Conservation (phyloP, 2,113 vertebrate genomes). For the Thryonomys swinderianus region DNA sequence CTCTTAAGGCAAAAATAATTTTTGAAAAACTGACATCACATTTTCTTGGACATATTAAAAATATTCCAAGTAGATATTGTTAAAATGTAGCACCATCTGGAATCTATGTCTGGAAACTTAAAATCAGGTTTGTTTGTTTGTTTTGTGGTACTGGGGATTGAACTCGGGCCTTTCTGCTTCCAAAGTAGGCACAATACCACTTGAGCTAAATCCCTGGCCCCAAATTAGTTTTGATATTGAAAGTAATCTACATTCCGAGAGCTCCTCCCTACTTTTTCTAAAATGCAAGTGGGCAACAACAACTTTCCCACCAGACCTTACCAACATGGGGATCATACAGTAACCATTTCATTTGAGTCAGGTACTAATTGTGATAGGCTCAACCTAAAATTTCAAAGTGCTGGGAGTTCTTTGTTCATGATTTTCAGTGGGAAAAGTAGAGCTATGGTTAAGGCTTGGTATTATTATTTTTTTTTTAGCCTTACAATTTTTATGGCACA, state of each 20-base stretch:
- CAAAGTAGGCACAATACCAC: no score
- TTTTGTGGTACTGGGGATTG: no score
- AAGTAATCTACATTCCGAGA: not conserved
- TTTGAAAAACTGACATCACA: not conserved
- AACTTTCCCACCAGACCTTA: not conserved
- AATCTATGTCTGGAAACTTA: not conserved
- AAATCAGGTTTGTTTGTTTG: no score
- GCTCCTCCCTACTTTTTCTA: not conserved
- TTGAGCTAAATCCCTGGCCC: no score
- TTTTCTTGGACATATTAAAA: constrained; percentile 9
- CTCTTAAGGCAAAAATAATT: not conserved
- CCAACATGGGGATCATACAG: not conserved
- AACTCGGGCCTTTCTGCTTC: no score
- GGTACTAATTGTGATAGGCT: not conserved
- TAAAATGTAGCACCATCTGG: not conserved
- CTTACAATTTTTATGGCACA: not conserved
- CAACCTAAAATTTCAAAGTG: not conserved
- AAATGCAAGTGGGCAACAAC: not conserved
- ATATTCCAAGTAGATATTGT: not conserved
- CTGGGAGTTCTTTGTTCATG: not conserved
- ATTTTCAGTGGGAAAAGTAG: not conserved
- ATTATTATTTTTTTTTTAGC: no score
- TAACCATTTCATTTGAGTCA: not conserved
- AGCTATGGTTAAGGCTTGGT: not conserved
- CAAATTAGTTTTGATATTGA: not conserved